phyloP scores from a whole-genome alignment of 2,797 vertebrate genomes.

The Hemibagrus guttatus region DNA sequence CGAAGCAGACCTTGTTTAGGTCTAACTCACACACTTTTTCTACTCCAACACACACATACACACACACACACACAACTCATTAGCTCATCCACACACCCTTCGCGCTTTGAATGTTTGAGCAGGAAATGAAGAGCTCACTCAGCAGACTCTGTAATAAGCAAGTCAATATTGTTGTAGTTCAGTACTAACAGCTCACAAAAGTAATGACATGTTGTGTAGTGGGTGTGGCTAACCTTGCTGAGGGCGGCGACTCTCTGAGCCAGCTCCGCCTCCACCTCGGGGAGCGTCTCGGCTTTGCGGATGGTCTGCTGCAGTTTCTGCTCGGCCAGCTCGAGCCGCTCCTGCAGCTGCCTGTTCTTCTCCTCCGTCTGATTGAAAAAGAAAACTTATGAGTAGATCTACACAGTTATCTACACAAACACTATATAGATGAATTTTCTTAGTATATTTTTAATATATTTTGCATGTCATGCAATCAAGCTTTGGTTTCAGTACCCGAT shows the following conservation, averaged over 20 bases:
- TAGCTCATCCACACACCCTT: neutral
- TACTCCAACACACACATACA: neutral
- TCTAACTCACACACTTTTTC: neutral
- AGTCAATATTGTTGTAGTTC: neutral
- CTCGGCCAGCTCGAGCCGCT: constrained; percentile 92
- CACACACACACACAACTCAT: no score
- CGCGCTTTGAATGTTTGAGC: neutral
- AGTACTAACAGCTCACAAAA: neutral
- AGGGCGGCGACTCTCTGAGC: constrained; percentile 94
- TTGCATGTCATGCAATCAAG: neutral
- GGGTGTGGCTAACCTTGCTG: constrained; percentile 80
- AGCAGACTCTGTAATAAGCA: no score
- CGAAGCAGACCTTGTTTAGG: neutral
- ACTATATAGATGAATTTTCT: neutral
- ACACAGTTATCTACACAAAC: neutral
- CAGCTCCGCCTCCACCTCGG: constrained; percentile 94
- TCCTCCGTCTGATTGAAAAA: constrained; percentile 83
- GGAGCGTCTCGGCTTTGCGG: constrained; percentile 91
- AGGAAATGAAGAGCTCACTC: neutral
- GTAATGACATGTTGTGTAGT: neutral
- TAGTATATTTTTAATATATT: neutral
- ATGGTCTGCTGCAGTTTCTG: constrained; percentile 97
- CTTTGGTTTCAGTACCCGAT: neutral
- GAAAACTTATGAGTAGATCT: neutral
- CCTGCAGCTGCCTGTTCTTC: constrained; percentile 89